Evolutionary conservation across 1,140 invertebrate species (phyloP), one percentile per base, ranked within the genome.

Genomic region (Bombus pyrosoma): DNA sequence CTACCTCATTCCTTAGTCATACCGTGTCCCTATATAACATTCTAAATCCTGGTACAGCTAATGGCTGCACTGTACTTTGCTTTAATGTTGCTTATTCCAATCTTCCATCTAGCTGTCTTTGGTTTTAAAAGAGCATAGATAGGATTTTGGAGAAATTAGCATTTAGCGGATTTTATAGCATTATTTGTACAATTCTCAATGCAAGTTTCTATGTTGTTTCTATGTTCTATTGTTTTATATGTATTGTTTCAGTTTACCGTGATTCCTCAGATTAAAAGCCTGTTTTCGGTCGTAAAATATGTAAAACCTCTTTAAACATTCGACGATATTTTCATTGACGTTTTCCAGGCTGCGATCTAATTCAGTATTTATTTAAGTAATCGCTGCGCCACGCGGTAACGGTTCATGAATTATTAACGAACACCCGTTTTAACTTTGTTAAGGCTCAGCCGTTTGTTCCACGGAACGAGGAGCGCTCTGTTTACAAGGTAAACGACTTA

Each of bases 401-500:
- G 37, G 47, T 18, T 69, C n/a, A 72, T 85, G 83, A 72, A 85
- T 85, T 72, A 72, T 85, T 80, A 47, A 85, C 71, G 53, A 43
- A n/a, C 18, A 6, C 12, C 41, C 32, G 43, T 73, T 85, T 85
- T n/a, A 53, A 57, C 82, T 39, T 15, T 64, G 41, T 69, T 41
- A 77, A 77, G 37, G 12, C 22, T 13, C 32, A 5, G 18, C 59
- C 25, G 68, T 59, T 72, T 71, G 83, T 80, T 22, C 41, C 53
- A 4, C 28, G 28, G 22, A 3, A 25, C 37, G 32, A 37, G 34
- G 12, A 25, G 5, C 10, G 22, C 10, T 34, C 53, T 84, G 82
- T 79, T 80, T 59, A 43, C 83, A 79, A 32, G 76, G 68, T 85
- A 80, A 85, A 85, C 77, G 76, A 85, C 77, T 85, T 79, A 85